Percentiles rank a stretch among this genome's conserved stretches.
Evolutionary conservation across 92 coral and sea anemone genomes (phyloP).

Genomic region (Diadumene lineata): DNA sequence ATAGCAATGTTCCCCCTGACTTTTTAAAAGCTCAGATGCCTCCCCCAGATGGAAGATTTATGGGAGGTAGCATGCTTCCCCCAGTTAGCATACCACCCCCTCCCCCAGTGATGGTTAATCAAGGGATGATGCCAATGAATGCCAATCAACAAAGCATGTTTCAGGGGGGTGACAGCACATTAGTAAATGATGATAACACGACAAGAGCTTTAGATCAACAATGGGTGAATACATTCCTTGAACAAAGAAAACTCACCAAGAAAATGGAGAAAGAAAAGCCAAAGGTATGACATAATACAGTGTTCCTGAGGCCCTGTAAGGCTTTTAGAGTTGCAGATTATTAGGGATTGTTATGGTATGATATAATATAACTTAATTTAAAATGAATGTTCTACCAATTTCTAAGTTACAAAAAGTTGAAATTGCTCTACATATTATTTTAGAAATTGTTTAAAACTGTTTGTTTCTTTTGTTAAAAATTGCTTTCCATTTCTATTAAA

Average conservation of each 20-base stretch:
- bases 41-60: neutral
- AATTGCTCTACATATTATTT: too few relatives aligned
- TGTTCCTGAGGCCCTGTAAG: too few relatives aligned
- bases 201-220: conserved; percentile 38
- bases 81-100: neutral
- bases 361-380: too few relatives aligned
- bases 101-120: neutral
- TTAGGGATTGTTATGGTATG: too few relatives aligned
- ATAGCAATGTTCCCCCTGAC: neutral
- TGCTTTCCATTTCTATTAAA: too few relatives aligned
- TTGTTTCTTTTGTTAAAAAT: too few relatives aligned
- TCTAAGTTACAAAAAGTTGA: too few relatives aligned
- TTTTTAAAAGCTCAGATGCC: neutral
- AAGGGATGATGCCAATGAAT: neutral
- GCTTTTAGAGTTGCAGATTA: too few relatives aligned
- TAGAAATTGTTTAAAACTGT: too few relatives aligned
- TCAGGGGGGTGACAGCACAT: neutral
- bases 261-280: neutral
- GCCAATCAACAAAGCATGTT: neutral
- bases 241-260: conserved; percentile 30
- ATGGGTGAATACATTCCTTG: conserved; percentile 57
- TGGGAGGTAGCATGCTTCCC: neutral
- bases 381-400: too few relatives aligned
- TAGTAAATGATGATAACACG: neutral
- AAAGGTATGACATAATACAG: conserved; percentile 11